Percentiles rank a stretch among this genome's conserved stretches.
phyloP scores from a whole-genome alignment of 2,113 vertebrate species.

The Pygoscelis antarcticus region DNA sequence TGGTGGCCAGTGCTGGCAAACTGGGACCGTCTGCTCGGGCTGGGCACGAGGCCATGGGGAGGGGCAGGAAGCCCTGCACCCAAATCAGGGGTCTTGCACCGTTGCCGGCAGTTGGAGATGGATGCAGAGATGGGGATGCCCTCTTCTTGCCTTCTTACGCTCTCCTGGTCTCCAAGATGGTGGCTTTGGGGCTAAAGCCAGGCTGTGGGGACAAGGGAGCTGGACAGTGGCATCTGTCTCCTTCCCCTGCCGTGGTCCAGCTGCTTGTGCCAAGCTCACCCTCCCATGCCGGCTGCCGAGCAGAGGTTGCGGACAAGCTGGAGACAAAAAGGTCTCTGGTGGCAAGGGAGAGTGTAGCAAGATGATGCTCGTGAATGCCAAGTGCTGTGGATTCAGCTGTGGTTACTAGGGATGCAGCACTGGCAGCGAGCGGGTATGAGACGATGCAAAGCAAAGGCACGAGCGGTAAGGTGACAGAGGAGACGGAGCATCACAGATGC shows the following conservation, averaged over 20 bases:
- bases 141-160: accelerated
- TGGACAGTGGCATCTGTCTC: neutral
- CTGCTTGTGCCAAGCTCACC: neutral
- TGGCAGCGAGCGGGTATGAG: neutral
- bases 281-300: accelerated
- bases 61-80: neutral
- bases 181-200: neutral
- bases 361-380: accelerated
- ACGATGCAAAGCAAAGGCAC: neutral
- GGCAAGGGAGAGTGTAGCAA: neutral
- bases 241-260: accelerated
- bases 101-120: neutral
- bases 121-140: neutral
- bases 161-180: neutral
- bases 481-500: neutral
- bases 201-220: neutral
- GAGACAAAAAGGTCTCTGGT: neutral
- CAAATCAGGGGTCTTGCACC: neutral
- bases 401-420: neutral
- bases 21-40: accelerated
- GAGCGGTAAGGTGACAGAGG: neutral
- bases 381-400: neutral
- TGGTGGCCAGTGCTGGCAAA: neutral
- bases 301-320: neutral
- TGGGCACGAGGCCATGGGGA: neutral